Conservation (phyloP, 2,113 vertebrate genomes). For the Himantopus leucocephalus region DNA sequence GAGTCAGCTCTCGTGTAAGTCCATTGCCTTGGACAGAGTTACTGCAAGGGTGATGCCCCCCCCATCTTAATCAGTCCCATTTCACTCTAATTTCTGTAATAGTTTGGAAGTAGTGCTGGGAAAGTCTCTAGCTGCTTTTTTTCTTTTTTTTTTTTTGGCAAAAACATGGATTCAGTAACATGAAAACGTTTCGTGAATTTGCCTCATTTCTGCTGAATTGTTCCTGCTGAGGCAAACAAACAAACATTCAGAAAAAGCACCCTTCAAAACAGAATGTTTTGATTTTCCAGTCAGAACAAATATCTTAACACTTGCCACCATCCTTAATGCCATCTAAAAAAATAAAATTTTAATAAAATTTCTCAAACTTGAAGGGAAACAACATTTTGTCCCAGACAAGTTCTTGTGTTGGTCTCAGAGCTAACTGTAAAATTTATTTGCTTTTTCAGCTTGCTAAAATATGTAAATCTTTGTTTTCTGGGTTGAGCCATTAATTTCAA, state of each 20-base stretch:
- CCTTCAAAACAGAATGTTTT: constrained; percentile 20
- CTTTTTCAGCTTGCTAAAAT: not conserved
- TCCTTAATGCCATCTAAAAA: not conserved
- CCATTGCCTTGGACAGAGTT: not conserved
- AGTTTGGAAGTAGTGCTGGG: not conserved
- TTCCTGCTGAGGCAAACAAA: not conserved
- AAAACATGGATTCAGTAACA: not conserved
- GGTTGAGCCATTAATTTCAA: not conserved
- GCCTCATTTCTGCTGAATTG: not conserved
- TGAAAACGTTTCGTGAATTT: not conserved
- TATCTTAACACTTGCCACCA: not conserved
- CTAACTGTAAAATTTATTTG: not conserved
- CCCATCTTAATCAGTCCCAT: not conserved
- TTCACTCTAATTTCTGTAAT: constrained; percentile 19
- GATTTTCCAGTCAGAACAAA: not conserved
- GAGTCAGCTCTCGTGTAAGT: not conserved
- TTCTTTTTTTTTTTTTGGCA: not conserved
- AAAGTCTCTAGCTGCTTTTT: not conserved
- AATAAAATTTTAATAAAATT: not conserved
- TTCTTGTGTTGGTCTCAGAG: not conserved
- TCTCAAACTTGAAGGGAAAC: not conserved
- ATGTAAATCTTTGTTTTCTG: not conserved
- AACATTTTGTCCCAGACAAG: not conserved
- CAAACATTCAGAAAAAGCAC: not conserved
- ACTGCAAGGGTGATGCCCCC: not conserved